Conservation (phyloP, 1,140 invertebrate genomes). For the Zophobas morio region DNA sequence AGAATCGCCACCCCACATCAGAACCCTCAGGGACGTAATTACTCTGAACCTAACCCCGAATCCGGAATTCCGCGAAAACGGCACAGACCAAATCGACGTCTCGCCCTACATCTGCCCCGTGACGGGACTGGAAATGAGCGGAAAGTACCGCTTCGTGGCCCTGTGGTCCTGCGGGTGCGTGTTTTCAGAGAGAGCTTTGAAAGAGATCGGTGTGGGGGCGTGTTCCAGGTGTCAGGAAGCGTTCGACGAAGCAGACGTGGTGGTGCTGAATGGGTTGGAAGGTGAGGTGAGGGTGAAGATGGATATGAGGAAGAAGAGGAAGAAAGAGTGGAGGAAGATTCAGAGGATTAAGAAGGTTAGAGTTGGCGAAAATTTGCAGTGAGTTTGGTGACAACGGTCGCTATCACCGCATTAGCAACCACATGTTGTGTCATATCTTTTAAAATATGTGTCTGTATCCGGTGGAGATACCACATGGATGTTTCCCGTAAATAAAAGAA, state of each 20-base stretch:
- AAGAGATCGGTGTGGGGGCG: slow-evolving; percentile 86
- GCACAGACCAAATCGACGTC: slow-evolving; percentile 87
- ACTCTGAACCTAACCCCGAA: slow-evolving; percentile 90
- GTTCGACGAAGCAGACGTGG: slow-evolving; percentile 84
- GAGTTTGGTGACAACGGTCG: slow-evolving; percentile 5
- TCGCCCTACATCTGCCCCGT: slow-evolving; percentile 96
- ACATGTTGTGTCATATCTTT: slow-evolving; percentile 47
- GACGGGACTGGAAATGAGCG: slow-evolving; percentile 97
- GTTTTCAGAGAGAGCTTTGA: slow-evolving; percentile 93
- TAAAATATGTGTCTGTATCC: slow-evolving; percentile 49
- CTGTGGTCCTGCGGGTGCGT: slow-evolving; percentile 97
- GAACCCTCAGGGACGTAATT: slow-evolving; percentile 92
- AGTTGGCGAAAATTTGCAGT: slow-evolving; percentile 7
- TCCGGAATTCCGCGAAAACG: slow-evolving; percentile 81
- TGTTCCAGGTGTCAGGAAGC: slow-evolving; percentile 87
- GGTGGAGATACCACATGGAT: slow-evolving; percentile 47
- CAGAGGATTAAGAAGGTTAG: slow-evolving; percentile 69
- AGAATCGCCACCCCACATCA: slow-evolving; percentile 85
- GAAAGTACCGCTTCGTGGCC: slow-evolving; percentile 92
- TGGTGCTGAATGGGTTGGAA: slow-evolving; percentile 89
- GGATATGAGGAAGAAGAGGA: slow-evolving; percentile 76
- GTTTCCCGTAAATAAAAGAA: slow-evolving; percentile 38
- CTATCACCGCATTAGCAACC: slow-evolving; percentile 63
- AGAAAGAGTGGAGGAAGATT: slow-evolving; percentile 80
- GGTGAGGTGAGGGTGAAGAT: slow-evolving; percentile 74